phyloP scores from a whole-genome alignment of 2,888 invertebrate genomes.

The Leucophenga montana region DNA sequence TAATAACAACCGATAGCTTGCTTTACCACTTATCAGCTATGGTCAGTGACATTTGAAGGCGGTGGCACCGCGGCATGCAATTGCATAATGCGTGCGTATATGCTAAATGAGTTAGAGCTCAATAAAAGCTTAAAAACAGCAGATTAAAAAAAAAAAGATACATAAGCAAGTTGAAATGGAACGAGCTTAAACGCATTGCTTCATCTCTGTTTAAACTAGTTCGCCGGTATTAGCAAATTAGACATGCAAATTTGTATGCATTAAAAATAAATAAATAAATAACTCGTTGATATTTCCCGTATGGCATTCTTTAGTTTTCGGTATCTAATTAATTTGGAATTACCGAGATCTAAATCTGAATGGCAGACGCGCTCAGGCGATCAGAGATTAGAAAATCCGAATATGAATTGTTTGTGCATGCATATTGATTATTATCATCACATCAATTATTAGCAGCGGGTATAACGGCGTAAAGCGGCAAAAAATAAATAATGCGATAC shows the following conservation, averaged over 20 bases:
- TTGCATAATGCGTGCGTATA: slow-evolving; percentile 42
- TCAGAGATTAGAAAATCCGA: not conserved
- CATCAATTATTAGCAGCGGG: not conserved
- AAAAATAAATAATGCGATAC: slow-evolving; percentile 8
- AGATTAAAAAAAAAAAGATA: not conserved
- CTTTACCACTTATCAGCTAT: slow-evolving; percentile 4
- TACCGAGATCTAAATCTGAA: not conserved
- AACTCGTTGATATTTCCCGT: too few species aligned
- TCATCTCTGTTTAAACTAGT: not conserved
- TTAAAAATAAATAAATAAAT: too few species aligned
- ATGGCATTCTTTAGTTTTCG: too few species aligned
- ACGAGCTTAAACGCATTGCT: not conserved
- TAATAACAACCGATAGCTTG: not conserved
- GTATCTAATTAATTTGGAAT: too few species aligned
- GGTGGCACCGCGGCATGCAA: slow-evolving; percentile 23
- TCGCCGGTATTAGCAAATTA: not conserved
- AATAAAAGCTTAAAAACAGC: too few species aligned
- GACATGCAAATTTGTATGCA: too few species aligned
- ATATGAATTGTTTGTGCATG: slow-evolving; percentile 2
- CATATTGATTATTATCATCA: slow-evolving; percentile 13
- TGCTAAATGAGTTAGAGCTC: not conserved
- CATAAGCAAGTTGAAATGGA: not conserved
- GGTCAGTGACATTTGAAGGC: not conserved
- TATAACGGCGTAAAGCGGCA: slow-evolving; percentile 23
- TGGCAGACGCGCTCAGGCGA: not conserved